Base-by-base conservation (phyloP, 92 coral and sea anemone genomes). In the Hydrozoanthus gracilis region DNA sequence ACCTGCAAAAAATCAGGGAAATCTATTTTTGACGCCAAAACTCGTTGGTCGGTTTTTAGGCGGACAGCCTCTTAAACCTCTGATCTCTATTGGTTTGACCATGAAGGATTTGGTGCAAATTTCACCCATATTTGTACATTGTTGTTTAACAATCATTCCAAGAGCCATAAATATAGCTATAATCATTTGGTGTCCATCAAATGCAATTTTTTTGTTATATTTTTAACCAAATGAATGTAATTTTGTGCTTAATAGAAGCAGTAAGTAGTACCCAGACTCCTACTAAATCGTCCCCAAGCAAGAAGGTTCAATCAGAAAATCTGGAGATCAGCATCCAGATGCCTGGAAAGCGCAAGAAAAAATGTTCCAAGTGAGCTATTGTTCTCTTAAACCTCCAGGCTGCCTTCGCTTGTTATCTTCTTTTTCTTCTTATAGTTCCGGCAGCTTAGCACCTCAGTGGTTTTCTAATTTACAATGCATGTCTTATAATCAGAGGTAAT, bases 281-380 rank as follows among this genome's bases (percentile, higher is more conserved):
- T 44, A 69, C 67, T 15, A 88, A 88, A 68, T 86, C 68, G 54
- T 84, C 68, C n/a, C 86, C 60, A 78, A 58, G 44, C 49, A 70
- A 56, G 76, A 86, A 52, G 52, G 78, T 5, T 51, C 77, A 90
- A 62, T 48, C 62, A 90, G 54, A 86, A 65, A 88, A 74, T 89
- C 95, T 96, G 14, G 99, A 96, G 76, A 95, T 96, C 13, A 96
- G 96, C 17, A 95, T 96, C 35, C 83, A 90, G 39, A 91, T 96
- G n/a, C 96, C 99, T 50, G 99, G 98, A 78, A 94, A 65, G 78
- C 76, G 86, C 72, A 84, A 87, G 79, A 92, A 92, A 44, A 82
- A 77, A 87, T 69, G 56, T n/a, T 51, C 76, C 44, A 83, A 56
- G 77, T 45, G 56, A 76, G 85, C 44, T 51, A 67, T 48, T 60